These are phyloP conservation scores for Aporophyla lueneburgensis DNA, from an alignment of 2,888 invertebrate genomes.

Conservation along the genomic window DNA sequence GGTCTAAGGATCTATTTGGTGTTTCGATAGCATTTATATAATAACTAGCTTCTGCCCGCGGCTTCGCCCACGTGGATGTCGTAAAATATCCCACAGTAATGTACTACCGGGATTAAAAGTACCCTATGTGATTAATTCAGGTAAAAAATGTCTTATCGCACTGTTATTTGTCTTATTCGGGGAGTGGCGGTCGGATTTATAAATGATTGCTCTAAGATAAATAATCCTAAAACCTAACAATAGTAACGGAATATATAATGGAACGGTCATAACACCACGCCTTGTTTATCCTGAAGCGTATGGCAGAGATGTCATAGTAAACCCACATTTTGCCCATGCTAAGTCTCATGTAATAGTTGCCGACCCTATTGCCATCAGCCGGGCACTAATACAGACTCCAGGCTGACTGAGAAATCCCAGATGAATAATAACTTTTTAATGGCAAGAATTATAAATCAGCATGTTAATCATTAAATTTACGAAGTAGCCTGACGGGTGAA, in stretches of 20 bases:
- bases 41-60: neutral
- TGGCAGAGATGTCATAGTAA: neutral
- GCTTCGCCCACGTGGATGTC: too few species aligned
- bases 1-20: constrained; percentile 66
- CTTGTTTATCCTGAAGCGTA: neutral
- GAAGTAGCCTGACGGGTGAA: neutral
- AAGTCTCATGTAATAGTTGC: too few species aligned
- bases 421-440: too few species aligned
- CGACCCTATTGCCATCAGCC: neutral
- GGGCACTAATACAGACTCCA: neutral
- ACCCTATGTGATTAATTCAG: too few species aligned
- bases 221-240: too few species aligned
- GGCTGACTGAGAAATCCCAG: neutral
- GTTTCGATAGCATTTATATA: constrained; percentile 57
- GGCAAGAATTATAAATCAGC: neutral
- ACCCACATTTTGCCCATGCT: neutral
- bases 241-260: too few species aligned
- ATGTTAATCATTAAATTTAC: neutral
- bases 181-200: too few species aligned
- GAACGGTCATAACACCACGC: neutral
- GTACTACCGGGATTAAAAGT: too few species aligned
- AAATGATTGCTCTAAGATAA: too few species aligned
- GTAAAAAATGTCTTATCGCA: too few species aligned
- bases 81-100: too few species aligned
- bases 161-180: too few species aligned